Conservation (phyloP, 2,113 vertebrate species). For the Conger conger region DNA sequence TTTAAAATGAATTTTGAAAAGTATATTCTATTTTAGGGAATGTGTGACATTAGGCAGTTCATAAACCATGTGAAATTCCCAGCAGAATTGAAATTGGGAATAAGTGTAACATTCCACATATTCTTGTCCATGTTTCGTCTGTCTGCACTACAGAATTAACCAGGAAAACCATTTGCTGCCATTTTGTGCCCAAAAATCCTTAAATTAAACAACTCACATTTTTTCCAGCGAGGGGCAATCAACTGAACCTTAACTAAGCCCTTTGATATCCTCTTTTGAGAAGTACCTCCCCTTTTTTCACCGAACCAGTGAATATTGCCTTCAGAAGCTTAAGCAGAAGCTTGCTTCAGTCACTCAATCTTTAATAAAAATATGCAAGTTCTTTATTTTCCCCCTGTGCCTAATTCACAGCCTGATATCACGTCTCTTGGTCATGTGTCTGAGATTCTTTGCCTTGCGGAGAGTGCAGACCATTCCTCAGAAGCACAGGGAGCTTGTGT, state of each 20-base stretch:
- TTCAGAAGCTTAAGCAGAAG: neutral
- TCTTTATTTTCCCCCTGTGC: neutral
- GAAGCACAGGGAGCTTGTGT: constrained; percentile 8
- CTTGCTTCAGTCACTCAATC: neutral
- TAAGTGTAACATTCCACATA: neutral
- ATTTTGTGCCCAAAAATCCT: neutral
- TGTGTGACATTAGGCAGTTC: neutral
- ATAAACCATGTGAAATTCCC: neutral
- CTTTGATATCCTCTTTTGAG: constrained; percentile 5
- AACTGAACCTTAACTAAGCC: neutral
- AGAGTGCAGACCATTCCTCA: constrained; percentile 25
- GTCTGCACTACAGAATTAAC: neutral
- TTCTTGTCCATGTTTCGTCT: neutral
- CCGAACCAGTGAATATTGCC: neutral
- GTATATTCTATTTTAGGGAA: neutral
- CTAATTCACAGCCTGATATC: neutral
- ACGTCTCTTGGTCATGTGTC: neutral
- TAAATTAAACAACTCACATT: neutral
- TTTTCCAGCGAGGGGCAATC: neutral
- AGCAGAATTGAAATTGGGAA: neutral
- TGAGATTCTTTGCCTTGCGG: neutral
- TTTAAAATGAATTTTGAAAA: neutral
- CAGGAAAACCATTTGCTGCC: neutral
- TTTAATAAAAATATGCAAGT: neutral
- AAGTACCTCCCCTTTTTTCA: neutral